phyloP scores from a whole-genome alignment of 2,888 invertebrate species.

The Tanypteryx hageni region DNA sequence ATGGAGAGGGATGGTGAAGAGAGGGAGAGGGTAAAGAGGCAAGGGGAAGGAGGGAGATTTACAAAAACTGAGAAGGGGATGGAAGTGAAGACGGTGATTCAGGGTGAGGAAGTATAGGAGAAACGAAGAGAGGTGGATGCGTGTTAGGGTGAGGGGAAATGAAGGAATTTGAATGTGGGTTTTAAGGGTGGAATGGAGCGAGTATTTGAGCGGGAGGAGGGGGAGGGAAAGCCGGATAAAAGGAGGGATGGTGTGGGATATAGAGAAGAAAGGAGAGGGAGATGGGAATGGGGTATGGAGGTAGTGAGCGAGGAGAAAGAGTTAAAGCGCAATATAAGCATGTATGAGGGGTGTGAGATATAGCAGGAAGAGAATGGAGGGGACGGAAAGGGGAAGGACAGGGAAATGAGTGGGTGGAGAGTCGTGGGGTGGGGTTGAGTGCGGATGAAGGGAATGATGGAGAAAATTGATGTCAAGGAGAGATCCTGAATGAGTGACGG shows the following conservation, averaged over 20 bases:
- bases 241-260: background rate
- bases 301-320: background rate
- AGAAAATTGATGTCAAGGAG: constrained; percentile 35
- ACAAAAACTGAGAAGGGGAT: background rate
- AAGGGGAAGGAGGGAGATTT: background rate
- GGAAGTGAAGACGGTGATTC: background rate
- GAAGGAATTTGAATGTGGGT: constrained; percentile 49
- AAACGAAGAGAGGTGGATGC: background rate
- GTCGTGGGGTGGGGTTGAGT: constrained; percentile 8
- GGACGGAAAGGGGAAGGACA: background rate
- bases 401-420: background rate
- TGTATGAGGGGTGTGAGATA: background rate
- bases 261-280: background rate
- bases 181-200: background rate
- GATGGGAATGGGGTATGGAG: background rate
- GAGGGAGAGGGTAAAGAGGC: background rate
- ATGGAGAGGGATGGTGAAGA: background rate
- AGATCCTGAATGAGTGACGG: constrained; percentile 28
- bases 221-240: background rate
- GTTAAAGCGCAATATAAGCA: constrained; percentile 30
- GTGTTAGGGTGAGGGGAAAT: background rate
- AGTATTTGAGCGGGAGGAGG: background rate
- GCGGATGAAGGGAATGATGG: constrained; percentile 17
- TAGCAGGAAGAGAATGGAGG: background rate
- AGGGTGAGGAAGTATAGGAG: background rate